Percentiles rank a stretch among this genome's conserved stretches.
Conservation (phyloP, 2,797 vertebrate species). For the Chaetodon trifasciatus region DNA sequence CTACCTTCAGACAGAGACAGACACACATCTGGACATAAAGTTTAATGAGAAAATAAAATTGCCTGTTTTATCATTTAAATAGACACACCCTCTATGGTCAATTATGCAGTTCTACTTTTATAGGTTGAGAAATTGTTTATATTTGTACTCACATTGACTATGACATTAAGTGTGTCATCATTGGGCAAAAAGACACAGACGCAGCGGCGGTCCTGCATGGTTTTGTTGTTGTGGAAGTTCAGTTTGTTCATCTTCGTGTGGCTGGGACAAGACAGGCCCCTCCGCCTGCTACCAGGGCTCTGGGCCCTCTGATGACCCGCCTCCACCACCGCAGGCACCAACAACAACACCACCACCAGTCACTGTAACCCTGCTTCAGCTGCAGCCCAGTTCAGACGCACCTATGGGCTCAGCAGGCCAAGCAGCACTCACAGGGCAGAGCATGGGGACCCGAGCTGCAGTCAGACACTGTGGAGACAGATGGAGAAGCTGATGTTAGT, state of each 20-base stretch:
- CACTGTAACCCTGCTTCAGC: conserved; percentile 63
- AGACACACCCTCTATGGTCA: not conserved
- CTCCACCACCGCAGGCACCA: conserved; percentile 54
- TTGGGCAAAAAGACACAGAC: conserved; percentile 99
- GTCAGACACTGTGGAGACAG: conserved; percentile 64
- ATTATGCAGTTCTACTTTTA: not conserved
- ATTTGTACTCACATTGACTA: conserved; percentile 92
- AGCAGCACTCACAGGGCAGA: conserved; percentile 53
- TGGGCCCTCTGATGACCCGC: conserved; percentile 67
- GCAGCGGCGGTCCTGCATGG: conserved; percentile 99
- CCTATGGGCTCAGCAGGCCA: conserved; percentile 61
- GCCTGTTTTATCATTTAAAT: not conserved
- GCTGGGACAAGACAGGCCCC: conserved; percentile 72
- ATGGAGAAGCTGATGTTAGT: conserved; percentile 23
- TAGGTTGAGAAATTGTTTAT: not conserved
- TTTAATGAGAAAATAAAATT: not conserved
- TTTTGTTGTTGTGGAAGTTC: conserved; percentile 97
- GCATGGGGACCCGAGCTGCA: conserved; percentile 64
- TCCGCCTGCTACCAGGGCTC: conserved; percentile 70
- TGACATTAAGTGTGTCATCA: conserved; percentile 96
- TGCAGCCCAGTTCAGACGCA: conserved; percentile 64
- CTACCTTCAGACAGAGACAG: not conserved
- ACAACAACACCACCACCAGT: conserved; percentile 11
- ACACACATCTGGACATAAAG: not conserved
- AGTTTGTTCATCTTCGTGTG: conserved; percentile 96